These are phyloP conservation scores for Harpagoxenus sublaevis DNA, from an alignment of 2,888 invertebrate species.

Conservation along the genomic window DNA sequence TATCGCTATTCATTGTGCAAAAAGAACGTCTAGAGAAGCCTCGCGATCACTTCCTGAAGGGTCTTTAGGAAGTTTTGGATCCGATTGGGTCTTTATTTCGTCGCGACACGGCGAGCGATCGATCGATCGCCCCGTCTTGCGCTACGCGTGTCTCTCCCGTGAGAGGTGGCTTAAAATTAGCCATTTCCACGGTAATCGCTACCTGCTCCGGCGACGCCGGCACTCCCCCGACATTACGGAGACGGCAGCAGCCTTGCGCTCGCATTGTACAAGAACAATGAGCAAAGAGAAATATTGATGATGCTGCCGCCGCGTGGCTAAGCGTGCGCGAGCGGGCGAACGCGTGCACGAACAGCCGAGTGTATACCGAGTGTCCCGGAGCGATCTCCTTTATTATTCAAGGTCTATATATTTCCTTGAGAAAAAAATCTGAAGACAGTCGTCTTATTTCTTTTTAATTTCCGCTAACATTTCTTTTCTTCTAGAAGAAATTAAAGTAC, in stretches of 20 bases:
- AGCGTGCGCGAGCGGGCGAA: slow-evolving; percentile 59
- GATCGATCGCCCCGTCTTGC: slow-evolving; percentile 49
- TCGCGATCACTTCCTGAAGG: background rate
- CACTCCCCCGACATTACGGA: slow-evolving; percentile 75
- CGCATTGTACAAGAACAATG: slow-evolving; percentile 85
- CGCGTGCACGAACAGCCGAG: slow-evolving; percentile 40
- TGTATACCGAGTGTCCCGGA: slow-evolving; percentile 44
- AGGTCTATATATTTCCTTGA: slow-evolving; percentile 19
- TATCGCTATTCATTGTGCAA: background rate
- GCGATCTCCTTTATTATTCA: slow-evolving; percentile 41
- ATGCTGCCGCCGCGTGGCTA: slow-evolving; percentile 76
- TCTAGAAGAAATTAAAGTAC: background rate
- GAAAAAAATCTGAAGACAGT: slow-evolving; percentile 18
- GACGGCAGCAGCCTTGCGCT: slow-evolving; percentile 73
- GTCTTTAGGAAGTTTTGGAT: slow-evolving; percentile 19
- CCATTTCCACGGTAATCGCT: slow-evolving; percentile 79
- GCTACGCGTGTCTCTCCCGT: slow-evolving; percentile 53
- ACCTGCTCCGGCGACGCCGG: slow-evolving; percentile 67
- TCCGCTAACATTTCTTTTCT: background rate
- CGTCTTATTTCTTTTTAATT: background rate
- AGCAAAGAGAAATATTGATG: slow-evolving; percentile 89
- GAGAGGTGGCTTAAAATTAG: slow-evolving; percentile 74
- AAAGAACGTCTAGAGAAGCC: too few relatives aligned
- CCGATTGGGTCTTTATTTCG: slow-evolving; percentile 47
- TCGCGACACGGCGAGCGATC: slow-evolving; percentile 18